Base-by-base conservation (phyloP, 2,797 vertebrate species). In the Poecilia wingei region DNA sequence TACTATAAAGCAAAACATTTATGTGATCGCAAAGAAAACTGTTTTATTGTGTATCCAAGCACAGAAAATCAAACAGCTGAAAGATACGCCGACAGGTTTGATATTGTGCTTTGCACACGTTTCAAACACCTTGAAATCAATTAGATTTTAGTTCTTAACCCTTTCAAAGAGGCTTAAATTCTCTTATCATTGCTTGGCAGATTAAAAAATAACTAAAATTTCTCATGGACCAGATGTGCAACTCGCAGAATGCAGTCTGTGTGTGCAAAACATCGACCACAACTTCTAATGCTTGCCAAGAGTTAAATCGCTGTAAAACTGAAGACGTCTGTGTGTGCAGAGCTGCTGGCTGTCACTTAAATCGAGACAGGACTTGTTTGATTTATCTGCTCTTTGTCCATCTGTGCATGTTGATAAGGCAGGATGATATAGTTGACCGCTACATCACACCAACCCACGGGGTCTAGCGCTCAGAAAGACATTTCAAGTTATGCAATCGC, bases 361-460 rank as follows among this genome's bases (percentile, higher is more conserved):
- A 83, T 55, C 5, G 0, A 68, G 73, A 74, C 77, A n/a, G 14
- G 64, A 47, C 72, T 76, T 5, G 31, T 16, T 79, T 0, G 59
- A 82, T 79, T 76, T 72, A 69, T 74, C 81, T 0, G 49, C 73
- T 84, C 5, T 77, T 86, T 79, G 68, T 71, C 61, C 77, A 70
- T 88, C 79, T 71, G 4, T 86, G 57, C 80, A 39, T 86, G 85
- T 87, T 82, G 84, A 85, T 80, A 49, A 83, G 78, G 74, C 73
- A 81, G 79, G 86, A 86, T 87, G 82, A 87, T 86, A 87, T 74
- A 84, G 79, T 86, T 85, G 83, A 84, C 85, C 59, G 76, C 89
- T 92, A 89, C 69, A 88, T 93, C 92, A 89, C 89, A 91, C 76
- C 87, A 84, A 79, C 90, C 92, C 87, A 91, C 89, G 46, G 84